Evolutionary conservation across 2,113 vertebrate species (phyloP), one percentile per base, ranked within the genome.

Genomic region (Prunella fulvescens): DNA sequence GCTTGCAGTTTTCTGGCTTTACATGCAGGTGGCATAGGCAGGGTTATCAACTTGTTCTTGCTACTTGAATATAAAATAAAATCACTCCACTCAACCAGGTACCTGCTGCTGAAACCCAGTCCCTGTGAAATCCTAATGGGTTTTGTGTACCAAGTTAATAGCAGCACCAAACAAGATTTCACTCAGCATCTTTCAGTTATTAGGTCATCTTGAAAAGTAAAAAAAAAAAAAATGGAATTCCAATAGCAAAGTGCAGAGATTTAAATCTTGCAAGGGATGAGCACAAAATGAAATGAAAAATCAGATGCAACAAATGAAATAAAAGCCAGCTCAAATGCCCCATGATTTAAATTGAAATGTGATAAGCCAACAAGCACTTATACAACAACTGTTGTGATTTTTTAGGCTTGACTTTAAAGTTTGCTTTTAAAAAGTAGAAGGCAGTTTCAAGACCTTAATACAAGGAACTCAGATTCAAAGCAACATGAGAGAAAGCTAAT

Each of bases 111-210:
- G 92, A 97, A 96, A 97, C 90, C 95, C 96, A 95, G 93, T 65
- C 96, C 93, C 96, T 97, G 96, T 97, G 98, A 98, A 98, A 97
- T 85, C 90, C 74, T 97, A 97, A 97, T 95, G 73, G 64, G 92
- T 97, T 95, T 76, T 61, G 47, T 65, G 67, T 71, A 84, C 71
- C 86, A 95, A 97, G 61, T 95, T 94, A 94, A 82, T 11, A 73
- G 19, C 47, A 94, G 80, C 54, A 50, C 51, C 20, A 18, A 95
- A 40, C 74, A 82, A 89, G 40, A 81, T 17, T 91, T 80, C 44
- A 69, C 23, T 64, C 4, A 8, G 53, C 12, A 73, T 85, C 29
- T 81, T 82, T 66, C 71, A 64, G 86, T 95, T 95, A 94, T 77
- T 61, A 74, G 44, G 77, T 64, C 83, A 76, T 19, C 11, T 15